Conservation (phyloP, 1,140 invertebrate species). For the Drosophila orena region DNA sequence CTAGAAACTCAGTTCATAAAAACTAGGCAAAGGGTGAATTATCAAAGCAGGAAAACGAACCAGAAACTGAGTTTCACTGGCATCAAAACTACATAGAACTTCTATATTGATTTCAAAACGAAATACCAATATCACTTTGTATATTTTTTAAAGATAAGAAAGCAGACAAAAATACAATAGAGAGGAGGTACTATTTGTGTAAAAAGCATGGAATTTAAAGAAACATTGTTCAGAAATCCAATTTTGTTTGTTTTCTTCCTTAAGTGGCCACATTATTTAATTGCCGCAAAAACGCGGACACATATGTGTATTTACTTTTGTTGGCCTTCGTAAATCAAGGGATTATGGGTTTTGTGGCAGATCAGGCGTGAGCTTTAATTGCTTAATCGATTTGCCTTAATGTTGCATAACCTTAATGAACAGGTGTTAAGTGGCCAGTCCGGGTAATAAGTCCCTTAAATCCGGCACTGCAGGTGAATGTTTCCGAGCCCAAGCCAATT, state of each 20-base stretch:
- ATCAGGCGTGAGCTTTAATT: conserved; percentile 35
- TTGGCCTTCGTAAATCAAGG: neutral
- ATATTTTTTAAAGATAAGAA: too few relatives aligned
- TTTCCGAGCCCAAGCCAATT: conserved; percentile 10
- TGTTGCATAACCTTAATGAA: conserved; percentile 30
- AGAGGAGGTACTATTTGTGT: too few relatives aligned
- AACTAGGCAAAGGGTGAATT: neutral
- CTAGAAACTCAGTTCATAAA: neutral
- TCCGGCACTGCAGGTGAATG: neutral
- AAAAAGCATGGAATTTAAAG: too few relatives aligned
- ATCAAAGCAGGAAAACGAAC: neutral
- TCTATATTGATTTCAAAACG: neutral
- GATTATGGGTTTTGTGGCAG: conserved; percentile 22
- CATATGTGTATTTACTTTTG: neutral
- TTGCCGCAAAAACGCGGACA: neutral
- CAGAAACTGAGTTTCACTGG: neutral
- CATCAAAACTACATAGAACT: neutral
- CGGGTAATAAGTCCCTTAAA: conserved; percentile 14
- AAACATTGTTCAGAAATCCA: too few relatives aligned
- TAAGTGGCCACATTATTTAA: too few relatives aligned
- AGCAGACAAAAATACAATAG: too few relatives aligned
- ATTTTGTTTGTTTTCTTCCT: too few relatives aligned
- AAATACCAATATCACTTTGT: too few relatives aligned
- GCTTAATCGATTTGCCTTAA: conserved; percentile 48
- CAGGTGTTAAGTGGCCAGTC: conserved; percentile 24